phyloP scores from a whole-genome alignment of 2,113 vertebrate species.

The Lynx canadensis region DNA sequence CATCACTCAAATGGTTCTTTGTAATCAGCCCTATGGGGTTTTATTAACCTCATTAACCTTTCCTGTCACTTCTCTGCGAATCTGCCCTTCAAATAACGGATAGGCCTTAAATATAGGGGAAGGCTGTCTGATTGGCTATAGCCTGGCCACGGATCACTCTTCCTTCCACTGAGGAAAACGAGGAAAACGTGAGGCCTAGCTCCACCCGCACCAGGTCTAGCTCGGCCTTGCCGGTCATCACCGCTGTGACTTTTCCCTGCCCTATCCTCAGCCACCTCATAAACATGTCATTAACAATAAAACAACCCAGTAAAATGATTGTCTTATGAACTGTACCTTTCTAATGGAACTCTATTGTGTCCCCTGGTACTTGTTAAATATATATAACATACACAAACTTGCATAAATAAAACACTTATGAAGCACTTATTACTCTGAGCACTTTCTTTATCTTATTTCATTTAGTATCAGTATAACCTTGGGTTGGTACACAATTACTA shows the following conservation, averaged over 20 bases:
- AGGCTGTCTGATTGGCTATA: slow-evolving; percentile 2
- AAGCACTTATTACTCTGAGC: neutral
- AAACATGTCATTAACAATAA: neutral
- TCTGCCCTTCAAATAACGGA: slow-evolving; percentile 56
- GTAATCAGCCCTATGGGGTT: slow-evolving; percentile 45
- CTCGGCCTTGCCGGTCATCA: neutral
- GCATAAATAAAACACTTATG: slow-evolving; percentile 28
- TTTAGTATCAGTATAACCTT: neutral
- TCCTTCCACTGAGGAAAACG: neutral
- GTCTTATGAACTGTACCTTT: neutral
- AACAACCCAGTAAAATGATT: neutral
- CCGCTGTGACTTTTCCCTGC: neutral
- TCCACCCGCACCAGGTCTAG: neutral
- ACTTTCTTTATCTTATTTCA: slow-evolving; percentile 47
- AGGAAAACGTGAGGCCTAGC: neutral
- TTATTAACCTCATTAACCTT: slow-evolving; percentile 72
- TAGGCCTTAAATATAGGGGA: slow-evolving; percentile 62
- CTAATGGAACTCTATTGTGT: slow-evolving; percentile 26
- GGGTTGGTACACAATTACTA: neutral
- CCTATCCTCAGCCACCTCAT: neutral
- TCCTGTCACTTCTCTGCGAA: slow-evolving; percentile 45
- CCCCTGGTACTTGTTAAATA: neutral
- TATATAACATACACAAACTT: neutral
- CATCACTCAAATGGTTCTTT: slow-evolving; percentile 43
- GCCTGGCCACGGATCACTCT: neutral